phyloP scores from a whole-genome alignment of 2,113 vertebrate genomes.

The Rhabdomys dilectus region DNA sequence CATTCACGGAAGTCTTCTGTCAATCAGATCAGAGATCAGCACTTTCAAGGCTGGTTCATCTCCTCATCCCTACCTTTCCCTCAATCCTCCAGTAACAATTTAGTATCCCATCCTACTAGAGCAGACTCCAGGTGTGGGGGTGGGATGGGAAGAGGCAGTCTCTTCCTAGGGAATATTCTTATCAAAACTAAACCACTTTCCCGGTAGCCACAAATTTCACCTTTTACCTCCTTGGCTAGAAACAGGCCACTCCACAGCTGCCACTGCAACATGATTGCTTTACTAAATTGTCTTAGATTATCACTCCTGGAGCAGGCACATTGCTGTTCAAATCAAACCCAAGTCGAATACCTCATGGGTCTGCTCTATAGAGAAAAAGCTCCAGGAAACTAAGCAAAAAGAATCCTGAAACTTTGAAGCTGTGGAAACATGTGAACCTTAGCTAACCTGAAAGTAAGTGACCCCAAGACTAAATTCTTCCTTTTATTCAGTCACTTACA shows the following conservation, averaged over 20 bases:
- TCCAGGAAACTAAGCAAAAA: neutral
- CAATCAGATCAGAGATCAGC: neutral
- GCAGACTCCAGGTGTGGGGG: neutral
- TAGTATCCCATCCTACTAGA: neutral
- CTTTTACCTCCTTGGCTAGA: neutral
- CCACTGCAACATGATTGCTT: neutral
- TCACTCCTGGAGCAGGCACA: neutral
- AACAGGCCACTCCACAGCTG: neutral
- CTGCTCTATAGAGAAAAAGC: neutral
- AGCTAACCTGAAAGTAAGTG: neutral
- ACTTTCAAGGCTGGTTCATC: neutral
- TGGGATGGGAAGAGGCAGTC: fast-evolving
- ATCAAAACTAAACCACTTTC: neutral
- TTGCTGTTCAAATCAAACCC: neutral
- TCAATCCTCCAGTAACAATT: neutral
- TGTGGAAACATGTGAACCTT: neutral
- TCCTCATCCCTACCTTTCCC: neutral
- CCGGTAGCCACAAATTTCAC: neutral
- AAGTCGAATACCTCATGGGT: neutral
- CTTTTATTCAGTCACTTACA: neutral
- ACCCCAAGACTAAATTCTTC: neutral
- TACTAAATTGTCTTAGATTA: neutral
- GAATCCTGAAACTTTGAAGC: neutral
- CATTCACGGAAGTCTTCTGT: neutral
- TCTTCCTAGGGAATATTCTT: neutral